Conservation (phyloP, 2,888 invertebrate genomes). For the Eupeodes latifasciatus region DNA sequence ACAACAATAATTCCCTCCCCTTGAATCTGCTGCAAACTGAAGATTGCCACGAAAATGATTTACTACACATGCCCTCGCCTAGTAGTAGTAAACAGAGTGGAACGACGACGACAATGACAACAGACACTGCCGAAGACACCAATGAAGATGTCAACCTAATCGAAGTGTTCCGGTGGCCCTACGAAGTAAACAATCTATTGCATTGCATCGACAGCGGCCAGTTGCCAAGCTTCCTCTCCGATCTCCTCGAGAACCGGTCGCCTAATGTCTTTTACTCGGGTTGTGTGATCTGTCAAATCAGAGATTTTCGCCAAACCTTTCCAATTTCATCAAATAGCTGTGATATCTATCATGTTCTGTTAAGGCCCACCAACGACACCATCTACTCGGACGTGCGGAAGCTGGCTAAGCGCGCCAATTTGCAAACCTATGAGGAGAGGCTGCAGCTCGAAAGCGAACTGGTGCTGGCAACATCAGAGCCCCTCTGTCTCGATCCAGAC, state of each 20-base stretch:
- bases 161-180: constrained; percentile 93
- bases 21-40: constrained; percentile 67
- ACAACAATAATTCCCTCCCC: constrained; percentile 70
- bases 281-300: constrained; percentile 95
- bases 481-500: constrained; percentile 94
- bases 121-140: constrained; percentile 62
- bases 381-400: constrained; percentile 84
- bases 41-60: constrained; percentile 75
- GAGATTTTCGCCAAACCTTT: constrained; percentile 94
- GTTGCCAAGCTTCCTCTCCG: constrained; percentile 93
- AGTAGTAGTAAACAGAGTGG: constrained; percentile 63
- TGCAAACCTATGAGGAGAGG: constrained; percentile 80
- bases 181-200: constrained; percentile 94
- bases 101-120: constrained; percentile 36
- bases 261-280: constrained; percentile 95
- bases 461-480: constrained; percentile 93
- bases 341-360: constrained; percentile 93
- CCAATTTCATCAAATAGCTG: constrained; percentile 89
- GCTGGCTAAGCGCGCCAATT: constrained; percentile 78
- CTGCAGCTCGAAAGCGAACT: constrained; percentile 90
- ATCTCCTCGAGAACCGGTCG: constrained; percentile 92
- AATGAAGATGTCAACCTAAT: constrained; percentile 87
- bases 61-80: constrained; percentile 33
- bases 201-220: constrained; percentile 96
- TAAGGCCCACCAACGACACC: constrained; percentile 94